These are phyloP conservation scores for Atherix ibis DNA, from an alignment of 2,888 invertebrate genomes.

Conservation along the genomic window DNA sequence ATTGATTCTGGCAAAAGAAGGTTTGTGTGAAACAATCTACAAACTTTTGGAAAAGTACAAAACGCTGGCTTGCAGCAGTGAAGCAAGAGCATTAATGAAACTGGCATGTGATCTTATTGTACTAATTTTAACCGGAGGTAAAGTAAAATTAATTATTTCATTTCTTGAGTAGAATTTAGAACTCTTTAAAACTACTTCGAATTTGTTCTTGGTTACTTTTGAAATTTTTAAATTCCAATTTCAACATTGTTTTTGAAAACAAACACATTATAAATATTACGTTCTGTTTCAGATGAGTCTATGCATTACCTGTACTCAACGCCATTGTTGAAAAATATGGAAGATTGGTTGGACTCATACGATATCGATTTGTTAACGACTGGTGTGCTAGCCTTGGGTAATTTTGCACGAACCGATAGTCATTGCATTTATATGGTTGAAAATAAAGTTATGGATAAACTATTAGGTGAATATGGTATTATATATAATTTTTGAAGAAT, in stretches of 20 bases:
- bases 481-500: neutral
- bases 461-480: slow-evolving; percentile 37
- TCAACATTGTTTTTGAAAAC: no score
- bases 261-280: no score
- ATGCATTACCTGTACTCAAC: slow-evolving; percentile 71
- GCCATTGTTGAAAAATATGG: slow-evolving; percentile 49
- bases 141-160: no score
- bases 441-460: slow-evolving; percentile 55
- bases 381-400: slow-evolving; percentile 71
- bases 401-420: slow-evolving; percentile 75
- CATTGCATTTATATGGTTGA: slow-evolving; percentile 74
- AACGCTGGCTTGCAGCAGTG: slow-evolving; percentile 45
- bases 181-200: no score
- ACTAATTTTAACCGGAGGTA: slow-evolving; percentile 72
- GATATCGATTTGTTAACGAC: slow-evolving; percentile 66
- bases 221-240: no score
- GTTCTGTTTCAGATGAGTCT: slow-evolving; percentile 52
- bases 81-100: slow-evolving; percentile 52
- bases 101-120: slow-evolving; percentile 75
- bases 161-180: no score
- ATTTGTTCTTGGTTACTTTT: no score
- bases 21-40: slow-evolving; percentile 60
- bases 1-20: slow-evolving; percentile 54
- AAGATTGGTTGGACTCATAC: slow-evolving; percentile 59
- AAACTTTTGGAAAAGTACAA: slow-evolving; percentile 55